phyloP scores from a whole-genome alignment of 1,140 invertebrate genomes.

The Drosophila varians region DNA sequence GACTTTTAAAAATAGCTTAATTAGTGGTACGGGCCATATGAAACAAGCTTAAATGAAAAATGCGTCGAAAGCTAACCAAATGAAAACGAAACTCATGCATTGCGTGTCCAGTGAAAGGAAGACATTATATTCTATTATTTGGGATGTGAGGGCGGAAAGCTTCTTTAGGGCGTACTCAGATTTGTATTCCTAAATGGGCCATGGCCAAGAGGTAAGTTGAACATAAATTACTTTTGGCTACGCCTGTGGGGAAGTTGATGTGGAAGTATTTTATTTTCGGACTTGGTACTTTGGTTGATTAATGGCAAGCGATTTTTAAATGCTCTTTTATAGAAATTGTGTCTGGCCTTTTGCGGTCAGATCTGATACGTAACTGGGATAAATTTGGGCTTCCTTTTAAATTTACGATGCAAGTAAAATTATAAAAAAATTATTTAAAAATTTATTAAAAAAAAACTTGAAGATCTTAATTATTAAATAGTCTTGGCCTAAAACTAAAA shows the following conservation, averaged over 20 bases:
- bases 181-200: slow-evolving; percentile 51
- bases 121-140: slow-evolving; percentile 34
- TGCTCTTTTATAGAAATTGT: background rate
- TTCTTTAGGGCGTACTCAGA: slow-evolving; percentile 14
- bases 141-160: slow-evolving; percentile 13
- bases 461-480: no score
- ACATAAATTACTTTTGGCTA: slow-evolving; percentile 30
- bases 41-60: slow-evolving; percentile 48
- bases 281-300: slow-evolving; percentile 9
- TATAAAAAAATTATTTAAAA: no score
- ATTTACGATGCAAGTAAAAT: no score
- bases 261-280: slow-evolving; percentile 1
- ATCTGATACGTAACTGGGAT: background rate
- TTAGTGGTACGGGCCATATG: slow-evolving; percentile 55
- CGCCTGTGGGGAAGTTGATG: background rate
- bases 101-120: slow-evolving; percentile 42
- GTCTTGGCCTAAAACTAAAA: no score
- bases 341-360: background rate
- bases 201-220: slow-evolving; percentile 12
- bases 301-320: slow-evolving; percentile 20
- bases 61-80: slow-evolving; percentile 53
- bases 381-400: background rate
- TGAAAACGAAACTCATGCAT: slow-evolving; percentile 32
- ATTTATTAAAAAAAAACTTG: no score
- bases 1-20: slow-evolving; percentile 69